These are phyloP conservation scores for Colossoma macropomum DNA, from an alignment of 2,113 vertebrate species.

Conservation along the genomic window DNA sequence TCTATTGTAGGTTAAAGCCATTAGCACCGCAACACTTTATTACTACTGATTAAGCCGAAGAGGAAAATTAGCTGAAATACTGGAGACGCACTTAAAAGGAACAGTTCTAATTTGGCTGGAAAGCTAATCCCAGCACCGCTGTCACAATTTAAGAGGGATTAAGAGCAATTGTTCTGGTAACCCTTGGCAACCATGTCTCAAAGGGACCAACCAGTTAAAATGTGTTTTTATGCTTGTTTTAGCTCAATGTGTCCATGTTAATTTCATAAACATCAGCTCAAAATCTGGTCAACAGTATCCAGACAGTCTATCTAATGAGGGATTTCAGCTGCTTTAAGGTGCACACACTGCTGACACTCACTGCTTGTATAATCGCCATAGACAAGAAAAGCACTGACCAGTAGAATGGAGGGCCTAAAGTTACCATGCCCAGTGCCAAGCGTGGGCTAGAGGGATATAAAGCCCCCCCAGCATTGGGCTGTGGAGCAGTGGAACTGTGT, in stretches of 20 bases:
- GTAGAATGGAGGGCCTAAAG: too few relatives aligned
- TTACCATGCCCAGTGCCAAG: too few relatives aligned
- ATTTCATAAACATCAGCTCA: not conserved
- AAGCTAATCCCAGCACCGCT: slow-evolving; percentile 65
- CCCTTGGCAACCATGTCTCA: slow-evolving; percentile 80
- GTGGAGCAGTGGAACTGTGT: too few relatives aligned
- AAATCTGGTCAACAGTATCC: not conserved
- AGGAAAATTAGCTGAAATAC: slow-evolving; percentile 52
- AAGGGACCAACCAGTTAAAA: slow-evolving; percentile 82
- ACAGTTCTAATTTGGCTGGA: slow-evolving; percentile 61
- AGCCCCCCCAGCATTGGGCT: too few relatives aligned
- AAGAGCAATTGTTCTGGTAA: slow-evolving; percentile 85
- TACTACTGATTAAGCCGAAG: slow-evolving; percentile 55
- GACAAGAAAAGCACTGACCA: too few relatives aligned
- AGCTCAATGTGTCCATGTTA: not conserved
- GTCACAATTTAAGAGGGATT: slow-evolving; percentile 82
- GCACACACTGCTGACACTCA: too few relatives aligned
- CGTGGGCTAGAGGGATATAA: too few relatives aligned
- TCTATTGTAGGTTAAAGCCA: slow-evolving; percentile 58
- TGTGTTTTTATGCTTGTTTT: slow-evolving; percentile 65
- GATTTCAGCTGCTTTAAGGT: too few relatives aligned
- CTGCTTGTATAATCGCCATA: too few relatives aligned
- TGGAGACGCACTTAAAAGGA: slow-evolving; percentile 64
- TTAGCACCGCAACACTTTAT: slow-evolving; percentile 16
- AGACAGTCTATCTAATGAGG: too few relatives aligned